Conservation (phyloP, 2,888 invertebrate species). For the Hypomecis punctinalis region DNA sequence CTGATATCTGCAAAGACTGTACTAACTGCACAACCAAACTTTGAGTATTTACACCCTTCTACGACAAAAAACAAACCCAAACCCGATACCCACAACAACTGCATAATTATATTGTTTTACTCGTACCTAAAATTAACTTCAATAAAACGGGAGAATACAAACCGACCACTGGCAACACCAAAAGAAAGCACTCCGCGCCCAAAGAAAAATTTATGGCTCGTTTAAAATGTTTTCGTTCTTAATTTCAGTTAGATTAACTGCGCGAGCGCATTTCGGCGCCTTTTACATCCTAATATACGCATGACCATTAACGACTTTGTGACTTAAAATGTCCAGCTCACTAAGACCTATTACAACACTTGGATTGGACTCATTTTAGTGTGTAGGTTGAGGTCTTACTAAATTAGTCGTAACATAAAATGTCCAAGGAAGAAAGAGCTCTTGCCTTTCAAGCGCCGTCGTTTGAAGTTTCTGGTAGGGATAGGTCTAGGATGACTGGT, state of each 20-base stretch:
- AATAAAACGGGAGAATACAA: constrained; percentile 32
- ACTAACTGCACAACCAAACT: too few relatives aligned
- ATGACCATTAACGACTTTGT: constrained; percentile 62
- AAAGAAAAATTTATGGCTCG: constrained; percentile 69
- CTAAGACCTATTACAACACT: constrained; percentile 39
- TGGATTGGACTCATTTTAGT: background rate
- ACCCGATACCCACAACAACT: too few relatives aligned
- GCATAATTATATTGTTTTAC: too few relatives aligned
- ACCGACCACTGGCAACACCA: constrained; percentile 62
- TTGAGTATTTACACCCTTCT: too few relatives aligned
- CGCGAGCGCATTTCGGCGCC: constrained; percentile 71
- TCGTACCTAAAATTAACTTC: background rate
- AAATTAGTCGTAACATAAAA: constrained; percentile 28
- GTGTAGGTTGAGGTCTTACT: constrained; percentile 23
- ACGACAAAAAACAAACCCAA: too few relatives aligned
- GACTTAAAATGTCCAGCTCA: constrained; percentile 60
- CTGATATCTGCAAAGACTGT: too few relatives aligned
- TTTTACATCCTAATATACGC: constrained; percentile 73
- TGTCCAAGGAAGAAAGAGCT: constrained; percentile 20
- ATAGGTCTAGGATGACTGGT: constrained; percentile 21
- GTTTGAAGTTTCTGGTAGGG: background rate
- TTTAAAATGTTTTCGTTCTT: constrained; percentile 81
- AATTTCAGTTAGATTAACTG: constrained; percentile 79
- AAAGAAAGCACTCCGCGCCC: constrained; percentile 60
- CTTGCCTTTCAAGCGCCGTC: background rate